Evolutionary conservation across 1,140 invertebrate genomes (phyloP).

Genomic region (Cataglyphis hispanica): DNA sequence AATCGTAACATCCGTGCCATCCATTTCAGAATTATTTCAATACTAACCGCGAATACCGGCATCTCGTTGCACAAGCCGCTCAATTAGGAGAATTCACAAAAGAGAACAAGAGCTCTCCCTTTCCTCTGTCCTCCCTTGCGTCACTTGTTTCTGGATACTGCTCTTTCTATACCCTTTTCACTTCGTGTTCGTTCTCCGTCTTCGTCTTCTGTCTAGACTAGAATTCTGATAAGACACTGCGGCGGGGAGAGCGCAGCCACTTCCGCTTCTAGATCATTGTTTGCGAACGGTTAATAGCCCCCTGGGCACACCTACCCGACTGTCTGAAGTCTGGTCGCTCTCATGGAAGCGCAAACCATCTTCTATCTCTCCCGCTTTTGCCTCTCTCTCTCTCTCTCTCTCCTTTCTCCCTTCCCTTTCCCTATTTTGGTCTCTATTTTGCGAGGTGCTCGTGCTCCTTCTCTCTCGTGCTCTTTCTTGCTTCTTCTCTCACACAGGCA

Average conservation of each 20-base stretch:
- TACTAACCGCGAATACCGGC: slow-evolving; percentile 24
- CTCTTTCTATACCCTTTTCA: slow-evolving; percentile 48
- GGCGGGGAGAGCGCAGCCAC: slow-evolving; percentile 75
- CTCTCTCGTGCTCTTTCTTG: slow-evolving; percentile 26
- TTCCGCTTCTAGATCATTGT: slow-evolving; percentile 85
- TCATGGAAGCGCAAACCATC: slow-evolving; percentile 74
- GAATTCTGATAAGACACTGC: slow-evolving; percentile 83
- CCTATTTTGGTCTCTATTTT: slow-evolving; percentile 44
- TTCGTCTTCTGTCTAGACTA: slow-evolving; percentile 72
- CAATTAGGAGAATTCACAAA: slow-evolving; percentile 79
- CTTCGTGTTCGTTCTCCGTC: slow-evolving; percentile 19
- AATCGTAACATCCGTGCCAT: slow-evolving; percentile 46
- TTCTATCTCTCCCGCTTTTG: slow-evolving; percentile 51
- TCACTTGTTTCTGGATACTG: slow-evolving; percentile 64
- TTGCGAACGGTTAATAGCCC: slow-evolving; percentile 85
- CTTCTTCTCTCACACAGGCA: neutral
- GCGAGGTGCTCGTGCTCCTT: slow-evolving; percentile 27
- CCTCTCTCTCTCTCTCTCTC: slow-evolving; percentile 39
- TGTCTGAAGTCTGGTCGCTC: slow-evolving; percentile 76
- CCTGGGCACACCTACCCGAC: slow-evolving; percentile 80
- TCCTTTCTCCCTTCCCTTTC: slow-evolving; percentile 49
- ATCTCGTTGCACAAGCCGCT: slow-evolving; percentile 66
- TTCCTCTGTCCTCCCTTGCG: neutral
- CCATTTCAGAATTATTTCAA: slow-evolving; percentile 37
- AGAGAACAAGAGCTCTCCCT: slow-evolving; percentile 58